phyloP scores from a whole-genome alignment of 2,113 vertebrate genomes.

The Protobothrops mucrosquamatus region DNA sequence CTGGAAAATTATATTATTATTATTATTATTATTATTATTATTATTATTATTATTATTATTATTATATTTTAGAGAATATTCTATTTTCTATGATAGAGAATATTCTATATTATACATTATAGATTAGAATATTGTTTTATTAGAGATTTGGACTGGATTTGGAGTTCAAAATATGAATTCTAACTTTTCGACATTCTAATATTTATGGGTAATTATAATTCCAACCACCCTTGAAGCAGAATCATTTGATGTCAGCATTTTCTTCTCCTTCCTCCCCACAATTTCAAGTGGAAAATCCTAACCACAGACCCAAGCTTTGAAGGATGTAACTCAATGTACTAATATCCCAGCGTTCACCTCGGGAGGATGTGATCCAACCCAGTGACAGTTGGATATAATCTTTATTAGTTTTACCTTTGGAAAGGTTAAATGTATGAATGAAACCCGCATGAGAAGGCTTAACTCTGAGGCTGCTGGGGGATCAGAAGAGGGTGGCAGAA shows the following conservation, averaged over 20 bases:
- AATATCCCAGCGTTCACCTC: conserved; percentile 35
- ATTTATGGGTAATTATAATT: conserved; percentile 16
- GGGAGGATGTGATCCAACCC: conserved; percentile 54
- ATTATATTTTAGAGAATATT: background rate
- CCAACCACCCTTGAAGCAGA: conserved; percentile 16
- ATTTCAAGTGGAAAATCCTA: conserved; percentile 42
- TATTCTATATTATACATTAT: background rate
- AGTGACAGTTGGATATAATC: conserved; percentile 57
- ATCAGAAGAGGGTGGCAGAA: conserved; percentile 52
- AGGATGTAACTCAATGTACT: conserved; percentile 38
- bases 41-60: no score
- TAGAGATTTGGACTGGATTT: conserved; percentile 20
- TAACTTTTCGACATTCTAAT: conserved; percentile 45
- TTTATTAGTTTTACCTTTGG: conserved; percentile 59
- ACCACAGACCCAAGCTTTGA: conserved; percentile 34
- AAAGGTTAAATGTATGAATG: conserved; percentile 60
- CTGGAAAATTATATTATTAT: no score
- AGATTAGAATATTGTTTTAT: background rate
- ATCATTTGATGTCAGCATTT: conserved; percentile 37
- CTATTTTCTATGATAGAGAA: background rate
- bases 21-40: no score
- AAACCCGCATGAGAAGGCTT: conserved; percentile 53
- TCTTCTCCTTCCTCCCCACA: background rate
- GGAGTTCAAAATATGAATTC: background rate
- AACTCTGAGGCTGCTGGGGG: conserved; percentile 43